Conservation (phyloP, 2,113 vertebrate species). For the Illadopsis cleaveri region DNA sequence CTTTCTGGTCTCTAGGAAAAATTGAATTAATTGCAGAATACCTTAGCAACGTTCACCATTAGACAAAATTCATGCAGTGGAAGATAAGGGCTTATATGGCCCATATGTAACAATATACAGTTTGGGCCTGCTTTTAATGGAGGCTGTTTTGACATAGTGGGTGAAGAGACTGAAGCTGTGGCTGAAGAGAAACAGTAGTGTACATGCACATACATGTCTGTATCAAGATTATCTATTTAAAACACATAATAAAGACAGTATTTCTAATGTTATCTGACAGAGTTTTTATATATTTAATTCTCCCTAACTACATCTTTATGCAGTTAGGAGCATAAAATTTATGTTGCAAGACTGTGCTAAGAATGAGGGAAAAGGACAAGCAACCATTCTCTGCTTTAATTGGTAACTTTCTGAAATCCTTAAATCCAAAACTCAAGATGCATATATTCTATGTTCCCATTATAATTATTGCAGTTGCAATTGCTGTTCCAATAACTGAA, state of each 20-base stretch:
- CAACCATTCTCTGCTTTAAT: neutral
- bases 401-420: neutral
- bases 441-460: neutral
- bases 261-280: neutral
- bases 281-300: neutral
- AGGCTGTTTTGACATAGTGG: neutral
- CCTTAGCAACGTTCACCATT: neutral
- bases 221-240: neutral
- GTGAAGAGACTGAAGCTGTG: neutral
- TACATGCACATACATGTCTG: accelerated
- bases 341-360: neutral
- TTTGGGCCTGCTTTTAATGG: neutral
- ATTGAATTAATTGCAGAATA: neutral
- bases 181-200: neutral
- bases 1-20: neutral
- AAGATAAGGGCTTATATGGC: neutral
- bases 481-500: neutral
- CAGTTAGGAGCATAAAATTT: neutral
- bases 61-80: neutral
- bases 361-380: neutral
- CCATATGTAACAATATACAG: neutral
- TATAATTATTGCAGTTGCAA: neutral
- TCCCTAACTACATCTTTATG: neutral
- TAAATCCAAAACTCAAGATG: neutral
- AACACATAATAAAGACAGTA: neutral